These are phyloP conservation scores for Phthorimaea operculella DNA, from an alignment of 1,140 invertebrate genomes.

Conservation along the genomic window DNA sequence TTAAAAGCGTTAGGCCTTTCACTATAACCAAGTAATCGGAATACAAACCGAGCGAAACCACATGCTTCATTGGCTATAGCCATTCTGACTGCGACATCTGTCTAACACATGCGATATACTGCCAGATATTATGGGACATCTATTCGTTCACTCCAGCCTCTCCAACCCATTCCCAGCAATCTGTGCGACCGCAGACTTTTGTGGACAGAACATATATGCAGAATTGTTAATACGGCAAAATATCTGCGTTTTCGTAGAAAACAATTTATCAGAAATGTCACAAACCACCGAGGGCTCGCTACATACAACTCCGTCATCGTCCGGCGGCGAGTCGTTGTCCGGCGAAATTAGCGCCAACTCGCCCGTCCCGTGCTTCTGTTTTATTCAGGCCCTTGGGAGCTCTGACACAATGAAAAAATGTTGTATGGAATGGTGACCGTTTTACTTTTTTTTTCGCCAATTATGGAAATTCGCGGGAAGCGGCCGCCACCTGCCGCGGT, in stretches of 20 bases:
- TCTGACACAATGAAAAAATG: conserved; percentile 45
- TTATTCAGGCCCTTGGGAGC: conserved; percentile 48
- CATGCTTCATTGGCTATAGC: conserved; percentile 21
- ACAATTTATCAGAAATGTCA: conserved; percentile 32
- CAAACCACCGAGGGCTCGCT: conserved; percentile 22
- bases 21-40: neutral
- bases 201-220: neutral
- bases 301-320: conserved; percentile 35
- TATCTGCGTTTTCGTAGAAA: conserved; percentile 8
- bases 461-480: conserved; percentile 49
- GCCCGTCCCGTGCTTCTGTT: conserved; percentile 44
- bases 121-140: neutral
- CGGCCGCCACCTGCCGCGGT: conserved; percentile 32
- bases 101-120: conserved; percentile 21
- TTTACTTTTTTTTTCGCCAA: conserved; percentile 45
- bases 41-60: neutral
- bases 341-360: conserved; percentile 47
- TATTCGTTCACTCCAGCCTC: conserved; percentile 17
- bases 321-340: conserved; percentile 33
- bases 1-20: no score
- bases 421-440: conserved; percentile 37
- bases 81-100: conserved; percentile 34
- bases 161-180: conserved; percentile 4
- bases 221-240: neutral
- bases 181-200: neutral